phyloP scores from a whole-genome alignment of 2,113 vertebrate genomes.

The Phalacrocorax carbo region DNA sequence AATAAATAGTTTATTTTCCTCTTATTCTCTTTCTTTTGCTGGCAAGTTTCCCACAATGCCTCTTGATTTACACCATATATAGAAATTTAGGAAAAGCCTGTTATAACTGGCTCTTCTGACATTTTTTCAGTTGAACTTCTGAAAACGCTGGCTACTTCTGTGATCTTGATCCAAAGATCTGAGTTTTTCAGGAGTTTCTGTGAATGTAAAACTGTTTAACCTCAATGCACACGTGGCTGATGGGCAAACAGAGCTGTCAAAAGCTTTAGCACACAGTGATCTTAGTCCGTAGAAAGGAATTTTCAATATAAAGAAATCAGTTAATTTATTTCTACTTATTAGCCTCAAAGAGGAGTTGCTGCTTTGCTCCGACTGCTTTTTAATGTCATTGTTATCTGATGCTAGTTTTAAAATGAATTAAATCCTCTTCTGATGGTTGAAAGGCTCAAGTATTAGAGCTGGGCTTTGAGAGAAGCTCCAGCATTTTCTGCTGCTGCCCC shows the following conservation, averaged over 20 bases:
- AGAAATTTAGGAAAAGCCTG: background rate
- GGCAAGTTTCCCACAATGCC: background rate
- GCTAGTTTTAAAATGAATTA: constrained; percentile 30
- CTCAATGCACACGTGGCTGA: background rate
- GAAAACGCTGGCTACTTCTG: background rate
- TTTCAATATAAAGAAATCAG: constrained; percentile 21
- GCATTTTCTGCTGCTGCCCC: background rate
- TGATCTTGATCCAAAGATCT: background rate
- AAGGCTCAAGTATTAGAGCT: constrained; percentile 15
- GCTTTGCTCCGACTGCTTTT: background rate
- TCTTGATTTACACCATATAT: background rate
- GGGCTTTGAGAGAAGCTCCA: background rate
- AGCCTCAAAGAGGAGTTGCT: constrained; percentile 30
- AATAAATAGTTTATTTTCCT: background rate
- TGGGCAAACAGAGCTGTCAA: background rate
- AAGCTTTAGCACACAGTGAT: background rate
- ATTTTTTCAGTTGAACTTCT: background rate
- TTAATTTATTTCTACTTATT: constrained; percentile 54
- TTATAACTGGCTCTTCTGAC: background rate
- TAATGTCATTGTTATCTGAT: constrained; percentile 45
- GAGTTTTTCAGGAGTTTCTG: background rate
- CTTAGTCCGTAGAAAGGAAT: background rate
- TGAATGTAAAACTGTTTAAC: background rate
- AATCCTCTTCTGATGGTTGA: constrained; percentile 33
- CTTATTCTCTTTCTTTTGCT: background rate